Conservation (phyloP, 2,797 vertebrate species). For the Caiman crocodilus region DNA sequence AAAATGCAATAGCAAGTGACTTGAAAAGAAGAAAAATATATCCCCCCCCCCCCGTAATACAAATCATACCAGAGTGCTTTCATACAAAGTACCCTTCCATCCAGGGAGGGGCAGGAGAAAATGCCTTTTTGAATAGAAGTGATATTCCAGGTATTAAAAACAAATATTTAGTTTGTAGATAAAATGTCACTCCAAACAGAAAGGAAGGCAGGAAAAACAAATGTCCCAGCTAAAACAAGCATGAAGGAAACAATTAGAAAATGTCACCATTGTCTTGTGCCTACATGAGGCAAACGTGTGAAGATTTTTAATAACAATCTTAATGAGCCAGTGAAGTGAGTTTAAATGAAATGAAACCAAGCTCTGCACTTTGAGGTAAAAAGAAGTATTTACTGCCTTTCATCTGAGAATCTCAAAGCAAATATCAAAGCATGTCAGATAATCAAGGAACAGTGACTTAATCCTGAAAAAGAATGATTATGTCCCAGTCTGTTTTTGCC, state of each 20-base stretch:
- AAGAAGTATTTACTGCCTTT: slow-evolving; percentile 29
- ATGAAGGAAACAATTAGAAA: slow-evolving; percentile 69
- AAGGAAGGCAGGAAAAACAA: slow-evolving; percentile 13
- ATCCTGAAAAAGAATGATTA: slow-evolving; percentile 35
- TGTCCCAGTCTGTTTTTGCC: neutral
- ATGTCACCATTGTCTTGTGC: slow-evolving; percentile 47
- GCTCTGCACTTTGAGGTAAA: neutral
- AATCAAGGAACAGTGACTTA: slow-evolving; percentile 24
- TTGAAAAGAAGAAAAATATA: neutral
- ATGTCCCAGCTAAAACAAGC: slow-evolving; percentile 47
- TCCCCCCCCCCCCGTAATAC: neutral
- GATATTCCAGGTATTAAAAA: slow-evolving; percentile 52
- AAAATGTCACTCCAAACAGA: slow-evolving; percentile 64
- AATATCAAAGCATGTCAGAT: slow-evolving; percentile 57
- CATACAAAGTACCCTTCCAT: neutral
- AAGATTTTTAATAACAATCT: slow-evolving; percentile 55
- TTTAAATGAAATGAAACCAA: slow-evolving; percentile 8
- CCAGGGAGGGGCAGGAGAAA: neutral
- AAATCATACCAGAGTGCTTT: neutral
- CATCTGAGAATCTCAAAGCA: slow-evolving; percentile 30
- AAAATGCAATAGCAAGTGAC: neutral
- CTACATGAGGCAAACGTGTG: neutral
- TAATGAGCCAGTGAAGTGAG: slow-evolving; percentile 18
- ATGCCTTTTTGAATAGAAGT: neutral
- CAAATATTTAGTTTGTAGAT: slow-evolving; percentile 62